Evolutionary conservation across 2,888 invertebrate genomes (phyloP).

Genomic region (Prosapia bicincta): DNA sequence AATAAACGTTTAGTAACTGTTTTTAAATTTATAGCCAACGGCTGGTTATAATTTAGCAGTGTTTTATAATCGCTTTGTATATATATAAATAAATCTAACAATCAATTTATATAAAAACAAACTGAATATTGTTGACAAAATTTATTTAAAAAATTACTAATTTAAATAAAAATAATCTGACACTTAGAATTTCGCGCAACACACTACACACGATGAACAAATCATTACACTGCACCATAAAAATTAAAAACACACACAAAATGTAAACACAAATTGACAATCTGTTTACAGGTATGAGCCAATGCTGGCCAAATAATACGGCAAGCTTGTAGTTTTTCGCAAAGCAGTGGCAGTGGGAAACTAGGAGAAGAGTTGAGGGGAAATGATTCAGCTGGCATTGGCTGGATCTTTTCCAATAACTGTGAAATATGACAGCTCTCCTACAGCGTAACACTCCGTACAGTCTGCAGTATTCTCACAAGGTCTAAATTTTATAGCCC

Average conservation of each 20-base stretch:
- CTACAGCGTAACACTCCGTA: neutral
- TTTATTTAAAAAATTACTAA: too few species aligned
- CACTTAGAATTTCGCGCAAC: too few species aligned
- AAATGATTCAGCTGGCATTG: conserved; percentile 15
- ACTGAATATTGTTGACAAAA: too few species aligned
- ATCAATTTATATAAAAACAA: too few species aligned
- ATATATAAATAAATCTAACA: too few species aligned
- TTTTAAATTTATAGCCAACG: too few species aligned
- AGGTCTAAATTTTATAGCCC: neutral
- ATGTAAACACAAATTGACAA: neutral
- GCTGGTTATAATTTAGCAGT: too few species aligned
- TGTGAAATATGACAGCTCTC: conserved; percentile 19
- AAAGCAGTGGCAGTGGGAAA: neutral
- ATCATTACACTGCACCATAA: neutral
- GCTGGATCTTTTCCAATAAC: conserved; percentile 19
- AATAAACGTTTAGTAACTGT: too few species aligned
- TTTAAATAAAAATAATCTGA: too few species aligned
- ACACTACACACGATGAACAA: too few species aligned
- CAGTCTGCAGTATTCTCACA: neutral
- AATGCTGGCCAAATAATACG: conserved; percentile 8
- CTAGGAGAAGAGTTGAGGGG: neutral
- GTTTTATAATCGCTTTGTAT: too few species aligned
- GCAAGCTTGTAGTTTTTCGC: neutral
- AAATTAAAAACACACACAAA: neutral
- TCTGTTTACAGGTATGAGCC: neutral